Evolutionary conservation across 2,113 vertebrate genomes (phyloP), one percentile per base, ranked within the genome.

Genomic region (Ammospiza caudacuta): DNA sequence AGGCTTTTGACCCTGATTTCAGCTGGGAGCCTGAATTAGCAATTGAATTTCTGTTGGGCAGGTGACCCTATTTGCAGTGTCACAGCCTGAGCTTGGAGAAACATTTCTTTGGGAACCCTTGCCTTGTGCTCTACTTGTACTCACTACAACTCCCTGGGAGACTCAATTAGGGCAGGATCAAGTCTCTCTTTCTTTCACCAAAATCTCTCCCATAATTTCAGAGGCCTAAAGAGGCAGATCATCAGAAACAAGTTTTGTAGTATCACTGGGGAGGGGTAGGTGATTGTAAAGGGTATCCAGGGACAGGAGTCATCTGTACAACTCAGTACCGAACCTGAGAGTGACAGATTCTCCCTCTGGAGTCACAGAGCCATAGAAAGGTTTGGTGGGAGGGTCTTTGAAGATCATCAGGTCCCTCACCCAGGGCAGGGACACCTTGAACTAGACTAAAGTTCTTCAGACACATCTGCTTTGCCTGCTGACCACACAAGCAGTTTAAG

Each of bases 1-100:
- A 89, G 87, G 85, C 74, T 95, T 96, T 90, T 96, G 94, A 95
- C 94, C 90, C 90, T 83, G 46, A 37, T 93, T 96, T 94, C 90
- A 76, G 63, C 90, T 94, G 94, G 92, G 92, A 94, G 75, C 46
- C 82, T 85, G 94, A 94, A 95, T 94, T 91, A 96, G 79, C 70
- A 79, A 92, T 8, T 80, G 96, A 79, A 88, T 92, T 96, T 94
- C 94, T 93, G 70, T 89, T 95, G 90, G 90, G 87, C 94, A 90
- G 58, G 41, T 95, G 96, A 96, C 92, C 88, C 82, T 73, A 93
- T 69, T 82, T 93, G 92, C 72, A 79, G 58, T 83, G 96, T 93
- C 95, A 94, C 23, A 87, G 77, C 84, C 94, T 85, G 44, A 89
- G 46, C 62, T 19, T 77, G 69, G 66, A 72, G 80, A 68, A 89